Percentiles rank a stretch among this genome's conserved stretches.
phyloP scores from a whole-genome alignment of 2,113 vertebrate species.

The Bostrychus sinensis region DNA sequence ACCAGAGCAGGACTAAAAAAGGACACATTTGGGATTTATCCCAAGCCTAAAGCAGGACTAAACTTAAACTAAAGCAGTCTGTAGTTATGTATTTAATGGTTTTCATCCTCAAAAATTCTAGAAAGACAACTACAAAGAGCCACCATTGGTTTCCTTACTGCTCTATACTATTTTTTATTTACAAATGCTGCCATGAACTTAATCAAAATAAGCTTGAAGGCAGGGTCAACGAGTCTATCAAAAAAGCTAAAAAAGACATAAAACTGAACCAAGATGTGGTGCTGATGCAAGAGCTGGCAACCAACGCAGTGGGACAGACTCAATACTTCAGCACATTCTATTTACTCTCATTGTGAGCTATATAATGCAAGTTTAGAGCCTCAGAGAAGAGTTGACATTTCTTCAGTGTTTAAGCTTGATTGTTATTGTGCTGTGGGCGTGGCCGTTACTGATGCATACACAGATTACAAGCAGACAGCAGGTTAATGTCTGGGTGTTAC shows the following conservation, averaged over 20 bases:
- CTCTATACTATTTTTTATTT: too few relatives aligned
- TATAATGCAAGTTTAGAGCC: background rate
- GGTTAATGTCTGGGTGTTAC: constrained; percentile 9
- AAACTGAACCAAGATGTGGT: background rate
- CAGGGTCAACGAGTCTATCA: background rate
- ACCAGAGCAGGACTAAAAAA: too few relatives aligned
- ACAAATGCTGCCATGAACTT: too few relatives aligned
- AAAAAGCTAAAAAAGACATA: background rate
- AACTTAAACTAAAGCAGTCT: too few relatives aligned
- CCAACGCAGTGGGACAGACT: background rate
- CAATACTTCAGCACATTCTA: background rate
- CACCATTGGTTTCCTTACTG: too few relatives aligned
- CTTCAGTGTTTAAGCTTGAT: constrained; percentile 3
- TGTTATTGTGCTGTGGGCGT: constrained; percentile 5
- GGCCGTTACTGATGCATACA: constrained; percentile 25
- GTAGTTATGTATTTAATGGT: too few relatives aligned
- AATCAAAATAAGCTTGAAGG: background rate
- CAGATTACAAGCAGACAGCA: constrained; percentile 25
- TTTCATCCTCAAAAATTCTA: too few relatives aligned
- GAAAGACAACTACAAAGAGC: too few relatives aligned
- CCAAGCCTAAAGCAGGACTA: too few relatives aligned
- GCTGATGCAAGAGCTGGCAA: background rate
- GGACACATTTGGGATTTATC: too few relatives aligned
- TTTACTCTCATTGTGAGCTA: background rate
- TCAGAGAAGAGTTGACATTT: background rate